phyloP scores from a whole-genome alignment of 30 jellyfish, hydroid and myxozoan genomes.

The Hydractinia echinata region DNA sequence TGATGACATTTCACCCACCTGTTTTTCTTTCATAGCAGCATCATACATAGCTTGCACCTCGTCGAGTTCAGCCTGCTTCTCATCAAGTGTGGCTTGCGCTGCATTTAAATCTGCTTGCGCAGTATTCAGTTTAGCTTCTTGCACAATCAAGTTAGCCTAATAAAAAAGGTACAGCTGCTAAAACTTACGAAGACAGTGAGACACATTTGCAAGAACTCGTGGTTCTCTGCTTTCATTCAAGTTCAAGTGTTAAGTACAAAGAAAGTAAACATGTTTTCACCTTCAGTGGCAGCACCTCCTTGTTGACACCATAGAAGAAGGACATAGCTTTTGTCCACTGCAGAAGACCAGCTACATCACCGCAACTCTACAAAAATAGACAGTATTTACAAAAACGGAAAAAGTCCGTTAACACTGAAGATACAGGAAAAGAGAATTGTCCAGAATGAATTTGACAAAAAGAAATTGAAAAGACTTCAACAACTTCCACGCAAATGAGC shows the following conservation, averaged over 20 bases:
- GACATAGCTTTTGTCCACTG: conserved; percentile 96
- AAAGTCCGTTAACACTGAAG: too few relatives aligned
- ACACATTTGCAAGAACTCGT: neutral
- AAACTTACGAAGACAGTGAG: neutral
- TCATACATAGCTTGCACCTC: conserved; percentile 94
- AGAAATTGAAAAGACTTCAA: neutral
- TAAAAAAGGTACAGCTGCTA: neutral
- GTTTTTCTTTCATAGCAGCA: conserved; percentile 93
- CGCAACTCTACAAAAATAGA: conserved; percentile 62
- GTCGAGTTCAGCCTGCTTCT: conserved; percentile 83
- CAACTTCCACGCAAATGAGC: neutral
- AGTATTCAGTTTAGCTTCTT: conserved; percentile 75
- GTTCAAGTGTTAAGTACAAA: neutral
- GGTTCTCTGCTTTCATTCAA: neutral
- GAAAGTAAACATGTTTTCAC: conserved; percentile 12
- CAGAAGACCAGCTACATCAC: conserved; percentile 95
- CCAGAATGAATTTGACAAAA: neutral
- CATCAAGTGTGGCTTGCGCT: conserved; percentile 85
- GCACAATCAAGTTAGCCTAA: conserved; percentile 83
- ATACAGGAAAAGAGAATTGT: neutral
- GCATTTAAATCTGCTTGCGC: conserved; percentile 89
- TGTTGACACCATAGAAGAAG: conserved; percentile 79
- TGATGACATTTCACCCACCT: conserved; percentile 30
- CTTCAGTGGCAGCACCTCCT: conserved; percentile 89
- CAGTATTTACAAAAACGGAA: too few relatives aligned